Conservation (phyloP, 2,888 invertebrate genomes). For the Trachelus troglodyta region DNA sequence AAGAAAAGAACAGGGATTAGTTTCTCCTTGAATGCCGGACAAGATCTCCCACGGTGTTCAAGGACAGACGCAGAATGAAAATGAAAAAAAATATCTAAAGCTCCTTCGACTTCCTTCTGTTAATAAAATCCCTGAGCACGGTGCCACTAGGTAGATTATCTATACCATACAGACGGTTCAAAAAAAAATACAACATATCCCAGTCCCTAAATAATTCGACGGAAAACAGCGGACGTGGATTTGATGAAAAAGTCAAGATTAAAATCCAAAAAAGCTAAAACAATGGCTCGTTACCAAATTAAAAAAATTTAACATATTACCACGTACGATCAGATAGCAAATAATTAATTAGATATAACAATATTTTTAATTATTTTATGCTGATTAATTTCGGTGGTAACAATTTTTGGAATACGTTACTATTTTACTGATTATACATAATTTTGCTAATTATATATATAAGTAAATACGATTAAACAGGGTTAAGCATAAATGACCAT, state of each 20-base stretch:
- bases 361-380: neutral
- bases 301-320: neutral
- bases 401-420: neutral
- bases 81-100: neutral
- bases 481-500: too few relatives aligned
- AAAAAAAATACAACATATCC: neutral
- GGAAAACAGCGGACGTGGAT: neutral
- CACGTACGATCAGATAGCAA: too few relatives aligned
- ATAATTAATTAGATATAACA: too few relatives aligned
- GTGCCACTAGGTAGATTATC: too few relatives aligned
- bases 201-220: neutral
- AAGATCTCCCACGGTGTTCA: neutral
- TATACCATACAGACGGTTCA: neutral
- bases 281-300: neutral
- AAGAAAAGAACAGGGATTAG: neutral
- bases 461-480: too few relatives aligned
- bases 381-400: neutral
- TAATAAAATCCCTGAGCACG: too few relatives aligned
- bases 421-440: neutral
- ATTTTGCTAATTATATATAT: too few relatives aligned
- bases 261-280: neutral
- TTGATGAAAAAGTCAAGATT: neutral
- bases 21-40: neutral
- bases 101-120: neutral
- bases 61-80: neutral